Base-by-base conservation (phyloP, 2,113 vertebrate species). In the Gallinago media region DNA sequence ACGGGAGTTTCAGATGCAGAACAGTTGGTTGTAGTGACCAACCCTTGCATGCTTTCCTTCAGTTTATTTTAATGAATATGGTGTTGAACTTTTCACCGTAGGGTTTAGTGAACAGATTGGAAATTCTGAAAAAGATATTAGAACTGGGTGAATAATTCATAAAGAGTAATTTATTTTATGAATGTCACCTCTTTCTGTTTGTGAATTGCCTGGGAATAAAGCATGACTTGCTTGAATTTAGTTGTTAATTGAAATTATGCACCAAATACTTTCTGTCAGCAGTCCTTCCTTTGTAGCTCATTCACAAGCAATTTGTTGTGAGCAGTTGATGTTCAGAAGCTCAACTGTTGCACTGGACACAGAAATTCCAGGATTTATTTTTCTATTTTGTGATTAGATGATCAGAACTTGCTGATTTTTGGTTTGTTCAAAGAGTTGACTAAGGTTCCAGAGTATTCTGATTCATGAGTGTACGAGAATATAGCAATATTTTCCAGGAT, bases 121-220 rank as follows among this genome's bases (percentile, higher is more conserved):
- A 94, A 96, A 86, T 76, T 87, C 76, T 81, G 73, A 74, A 91
- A 78, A 91, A 92, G 52, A 36, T 88, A 91, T 78, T 94, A 87
- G 91, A 91, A 72, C 74, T 75, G 36, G 58, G 92, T 94, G 92
- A 96, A 96, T 96, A 96, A 96, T 96, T 96, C 85, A 95, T 93
- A 94, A 74, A 84, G 73, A 90, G 65, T 81, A 85, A 93, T 94
- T 91, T 86, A 65, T 95, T 90, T 95, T 89, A 89, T 78, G 90
- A 78, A 84, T 94, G 91, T 94, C 92, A 95, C 83, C 79, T 91
- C 92, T 85, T 92, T 73, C 72, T 96, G 2, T 78, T 96, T 94
- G 44, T 92, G 91, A 87, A 68, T 94, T 95, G 68, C 66, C 76
- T 75, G 61, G 56, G 65, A 92, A 90, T 89, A 89, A 86, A 84